phyloP scores from a whole-genome alignment of 2,797 vertebrate genomes.

The Dendrocincla fuliginosa region DNA sequence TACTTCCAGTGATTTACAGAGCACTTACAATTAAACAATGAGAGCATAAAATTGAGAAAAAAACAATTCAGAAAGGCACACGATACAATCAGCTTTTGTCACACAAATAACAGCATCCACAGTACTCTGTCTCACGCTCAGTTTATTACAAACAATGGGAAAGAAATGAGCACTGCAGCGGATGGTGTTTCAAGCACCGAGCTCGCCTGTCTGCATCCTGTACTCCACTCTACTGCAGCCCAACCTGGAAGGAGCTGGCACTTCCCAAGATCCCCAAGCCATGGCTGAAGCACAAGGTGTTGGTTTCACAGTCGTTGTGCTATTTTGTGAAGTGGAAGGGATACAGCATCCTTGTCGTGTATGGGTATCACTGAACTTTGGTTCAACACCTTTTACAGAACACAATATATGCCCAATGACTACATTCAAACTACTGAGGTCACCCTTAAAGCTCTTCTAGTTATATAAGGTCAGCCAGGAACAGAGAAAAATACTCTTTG shows the following conservation, averaged over 20 bases:
- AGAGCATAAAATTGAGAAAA: slow-evolving; percentile 23
- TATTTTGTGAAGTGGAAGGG: neutral
- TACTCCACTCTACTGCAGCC: neutral
- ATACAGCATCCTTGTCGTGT: neutral
- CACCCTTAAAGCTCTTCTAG: slow-evolving; percentile 6
- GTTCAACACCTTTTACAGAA: neutral
- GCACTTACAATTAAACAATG: slow-evolving; percentile 31
- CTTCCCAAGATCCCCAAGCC: rapidly evolving
- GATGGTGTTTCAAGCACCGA: neutral
- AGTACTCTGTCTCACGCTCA: neutral
- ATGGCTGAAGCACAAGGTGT: neutral
- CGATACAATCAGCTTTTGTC: slow-evolving; percentile 22
- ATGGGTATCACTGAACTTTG: neutral
- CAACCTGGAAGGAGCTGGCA: neutral
- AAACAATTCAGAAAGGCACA: slow-evolving; percentile 50
- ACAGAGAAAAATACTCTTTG: neutral
- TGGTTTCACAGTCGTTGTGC: neutral
- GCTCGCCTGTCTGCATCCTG: neutral
- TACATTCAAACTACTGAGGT: neutral
- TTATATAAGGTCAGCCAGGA: neutral
- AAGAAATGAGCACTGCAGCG: neutral
- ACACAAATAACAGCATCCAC: slow-evolving; percentile 9
- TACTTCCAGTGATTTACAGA: slow-evolving; percentile 34
- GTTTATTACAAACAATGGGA: slow-evolving; percentile 24
- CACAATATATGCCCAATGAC: neutral